Evolutionary conservation across 2,888 invertebrate genomes (phyloP), one percentile per base, ranked within the genome.

Genomic region (Emmelina monodactyla): DNA sequence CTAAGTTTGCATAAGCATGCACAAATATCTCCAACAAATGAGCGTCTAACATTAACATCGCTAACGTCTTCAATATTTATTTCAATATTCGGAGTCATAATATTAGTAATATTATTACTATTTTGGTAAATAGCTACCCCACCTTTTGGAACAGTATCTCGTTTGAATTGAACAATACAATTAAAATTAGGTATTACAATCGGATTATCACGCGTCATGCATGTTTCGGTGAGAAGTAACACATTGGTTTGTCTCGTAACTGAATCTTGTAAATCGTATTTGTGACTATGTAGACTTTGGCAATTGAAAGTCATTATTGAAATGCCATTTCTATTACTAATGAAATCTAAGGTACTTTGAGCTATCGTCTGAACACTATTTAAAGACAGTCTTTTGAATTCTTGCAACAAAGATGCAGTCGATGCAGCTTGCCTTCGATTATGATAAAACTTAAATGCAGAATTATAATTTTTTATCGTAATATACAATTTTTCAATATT

Each of bases 81-180:
- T 42, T 49, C 41, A 43, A 49, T 47, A 45, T 50, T 44, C 37
- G 44, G 42, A 45, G 44, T 45, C 37, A 44, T 37, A 39, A 45
- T 39, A 44, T 40, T 48, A 40, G 38, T 47, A 35, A 36, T 9
- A 19, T 19, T 19, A 19, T 19, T 19, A 19, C 9, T 19, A 47
- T 50, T 48, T 44, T 49, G 50, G 42, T 51, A 50, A 43, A 50
- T 49, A 40, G 49, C 49, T 37, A 51, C 45, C 38, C 45, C 45
- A 45, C 47, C 49, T 46, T 34, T 41, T 41, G 34, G 37, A 43
- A 49, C 25, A 25, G 25, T 25, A 7, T 25, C 25, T 25, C 25
- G 25, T 25, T 25, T 25, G 25, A 25, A 25, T 25, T 25, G 25
- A 25, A 16, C 32, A 44, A 37, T 47, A 48, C 46, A 49, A 44